phyloP scores from a whole-genome alignment of 2,888 invertebrate species.

The Pandemis corylana region DNA sequence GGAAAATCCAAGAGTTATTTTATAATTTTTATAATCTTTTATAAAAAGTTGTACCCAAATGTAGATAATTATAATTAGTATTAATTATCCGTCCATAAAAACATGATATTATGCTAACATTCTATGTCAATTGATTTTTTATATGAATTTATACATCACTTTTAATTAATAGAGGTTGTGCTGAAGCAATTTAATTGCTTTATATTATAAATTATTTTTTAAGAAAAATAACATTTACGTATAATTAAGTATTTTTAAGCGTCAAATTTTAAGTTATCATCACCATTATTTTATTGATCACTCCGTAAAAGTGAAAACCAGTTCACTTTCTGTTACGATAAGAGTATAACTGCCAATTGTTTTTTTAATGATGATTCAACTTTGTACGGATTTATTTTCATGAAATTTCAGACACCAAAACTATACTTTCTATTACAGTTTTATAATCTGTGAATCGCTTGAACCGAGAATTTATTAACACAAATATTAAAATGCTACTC shows the following conservation, averaged over 20 bases:
- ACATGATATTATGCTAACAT: constrained; percentile 52
- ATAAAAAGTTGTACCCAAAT: constrained; percentile 69
- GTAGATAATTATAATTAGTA: constrained; percentile 64
- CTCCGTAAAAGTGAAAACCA: constrained; percentile 13
- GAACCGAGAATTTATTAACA: too few species aligned
- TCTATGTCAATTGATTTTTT: constrained; percentile 54
- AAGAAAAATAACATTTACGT: constrained; percentile 48
- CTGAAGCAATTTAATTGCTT: constrained; percentile 76
- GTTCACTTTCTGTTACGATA: not conserved
- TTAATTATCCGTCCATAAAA: constrained; percentile 59
- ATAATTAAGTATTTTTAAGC: constrained; percentile 43
- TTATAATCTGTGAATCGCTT: too few species aligned
- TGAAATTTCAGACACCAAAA: too few species aligned
- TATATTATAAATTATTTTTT: constrained; percentile 51
- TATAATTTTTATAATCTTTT: constrained; percentile 45
- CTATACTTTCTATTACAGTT: too few species aligned
- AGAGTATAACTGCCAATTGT: not conserved
- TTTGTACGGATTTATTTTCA: too few species aligned
- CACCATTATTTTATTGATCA: constrained; percentile 29
- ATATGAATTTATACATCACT: constrained; percentile 47
- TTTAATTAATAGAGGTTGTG: constrained; percentile 73
- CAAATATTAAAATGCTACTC: too few species aligned
- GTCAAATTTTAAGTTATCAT: constrained; percentile 20
- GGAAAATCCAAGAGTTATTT: constrained; percentile 37
- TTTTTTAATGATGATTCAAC: too few species aligned